Conservation (phyloP, 2,888 invertebrate species). For the Marronus borbonicus region DNA sequence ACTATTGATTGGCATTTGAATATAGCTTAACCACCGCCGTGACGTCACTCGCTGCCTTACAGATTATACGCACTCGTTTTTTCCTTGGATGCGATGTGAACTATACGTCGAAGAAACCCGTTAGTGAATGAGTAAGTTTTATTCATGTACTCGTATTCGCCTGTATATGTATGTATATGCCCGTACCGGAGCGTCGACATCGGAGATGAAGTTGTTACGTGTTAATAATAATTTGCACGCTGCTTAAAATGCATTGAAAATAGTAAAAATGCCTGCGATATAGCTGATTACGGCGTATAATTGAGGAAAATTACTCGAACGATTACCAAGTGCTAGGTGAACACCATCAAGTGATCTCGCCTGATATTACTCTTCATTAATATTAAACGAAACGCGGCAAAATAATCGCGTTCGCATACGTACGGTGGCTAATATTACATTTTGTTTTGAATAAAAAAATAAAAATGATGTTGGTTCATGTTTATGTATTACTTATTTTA, state of each 20-base stretch:
- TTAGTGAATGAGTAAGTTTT: background rate
- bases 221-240: slow-evolving; percentile 49
- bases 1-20: slow-evolving; percentile 59
- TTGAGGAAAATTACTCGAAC: slow-evolving; percentile 48
- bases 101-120: slow-evolving; percentile 3
- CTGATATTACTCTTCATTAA: slow-evolving; percentile 50
- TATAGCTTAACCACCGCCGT: slow-evolving; percentile 52
- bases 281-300: slow-evolving; percentile 48
- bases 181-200: background rate
- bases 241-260: slow-evolving; percentile 50
- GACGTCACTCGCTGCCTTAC: slow-evolving; percentile 55
- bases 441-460: background rate
- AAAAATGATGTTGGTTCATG: slow-evolving; percentile 12
- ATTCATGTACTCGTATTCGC: no score
- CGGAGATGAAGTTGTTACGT: slow-evolving; percentile 50
- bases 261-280: slow-evolving; percentile 46
- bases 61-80: background rate
- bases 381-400: slow-evolving; percentile 46
- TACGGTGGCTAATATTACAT: background rate
- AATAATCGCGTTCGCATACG: slow-evolving; percentile 25
- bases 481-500: slow-evolving; percentile 15
- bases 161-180: background rate
- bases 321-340: slow-evolving; percentile 49
- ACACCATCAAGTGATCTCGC: slow-evolving; percentile 50
- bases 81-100: background rate